A percentile compares a stretch with the other conserved stretches of the same genome.
phyloP scores from a whole-genome alignment of 92 coral and sea anemone species.

The Parazoanthus atlanticus region DNA sequence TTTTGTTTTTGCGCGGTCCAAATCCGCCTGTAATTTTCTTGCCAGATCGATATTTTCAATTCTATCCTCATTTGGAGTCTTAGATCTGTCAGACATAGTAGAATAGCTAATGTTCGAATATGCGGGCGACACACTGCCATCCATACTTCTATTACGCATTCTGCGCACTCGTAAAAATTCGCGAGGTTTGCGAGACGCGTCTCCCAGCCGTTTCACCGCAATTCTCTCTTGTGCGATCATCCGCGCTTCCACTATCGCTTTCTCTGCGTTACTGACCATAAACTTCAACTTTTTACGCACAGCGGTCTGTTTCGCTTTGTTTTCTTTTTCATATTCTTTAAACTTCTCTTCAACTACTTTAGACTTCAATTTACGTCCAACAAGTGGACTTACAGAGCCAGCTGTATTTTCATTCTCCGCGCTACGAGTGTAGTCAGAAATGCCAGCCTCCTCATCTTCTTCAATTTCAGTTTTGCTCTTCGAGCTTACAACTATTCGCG shows the following conservation, averaged over 20 bases:
- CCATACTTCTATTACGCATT: not conserved
- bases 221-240: conserved; percentile 36
- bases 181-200: conserved; percentile 8
- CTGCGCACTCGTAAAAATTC: not conserved
- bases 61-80: not conserved
- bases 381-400: not conserved
- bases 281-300: conserved; percentile 52
- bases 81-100: not conserved
- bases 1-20: not conserved
- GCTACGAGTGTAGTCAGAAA: not conserved
- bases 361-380: not conserved
- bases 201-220: conserved; percentile 38
- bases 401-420: not conserved
- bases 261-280: conserved; percentile 59
- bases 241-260: conserved; percentile 50
- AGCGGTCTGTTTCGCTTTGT: conserved; percentile 52
- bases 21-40: not conserved
- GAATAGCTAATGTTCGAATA: not conserved
- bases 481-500: not conserved
- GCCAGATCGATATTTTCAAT: not conserved
- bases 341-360: conserved; percentile 20
- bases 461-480: not conserved
- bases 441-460: not conserved
- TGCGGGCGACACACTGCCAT: not conserved
- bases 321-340: conserved; percentile 35